Evolutionary conservation across 1,140 invertebrate species (phyloP), one percentile per base, ranked within the genome.

Genomic region (Drosophila arizonae): DNA sequence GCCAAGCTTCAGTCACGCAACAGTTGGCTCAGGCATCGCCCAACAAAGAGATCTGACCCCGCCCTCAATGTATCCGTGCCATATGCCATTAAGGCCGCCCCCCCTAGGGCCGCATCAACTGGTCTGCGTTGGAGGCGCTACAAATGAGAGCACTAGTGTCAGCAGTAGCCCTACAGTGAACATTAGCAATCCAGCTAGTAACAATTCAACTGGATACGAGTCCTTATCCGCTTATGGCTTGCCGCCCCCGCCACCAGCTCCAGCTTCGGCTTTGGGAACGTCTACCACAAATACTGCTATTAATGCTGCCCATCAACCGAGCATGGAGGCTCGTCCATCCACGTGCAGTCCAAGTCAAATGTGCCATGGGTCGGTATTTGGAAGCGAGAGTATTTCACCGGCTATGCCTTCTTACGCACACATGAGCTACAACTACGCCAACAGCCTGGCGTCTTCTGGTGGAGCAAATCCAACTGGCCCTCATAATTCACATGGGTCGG

Each of bases 11-110:
- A 76, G 77, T 5, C 91, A 91, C 70, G 62, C 85, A 13, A 60
- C 90, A 10, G 69, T 91, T 6, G 71, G 84, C 10, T 90, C 90
- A 17, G 79, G 90, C 15, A 72, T 89, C 51, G 55, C 71, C 3
- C 89, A 90, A 17, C 90, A 90, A n/a, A 73, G 88, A n/a, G 89
- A 92, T 56, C 43, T 92, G 9, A 90, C 77, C 4, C 76, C 91
- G n/a, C 80, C 91, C 1, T 81, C 91, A 13, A 79, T 90, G 48
- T 92, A 92, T 43, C 79, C 90, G 26, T 91, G 91, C 36, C 91
- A 92, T 48, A 91, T 92, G 82, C 76, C 86, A 4, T 15, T 88
- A 13, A 72, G 90, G 2, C 65, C 81, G 2, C 76, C 80, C 3
- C 66, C 79, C 6, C 64, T 85, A 45, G 64, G 78, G 9, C 54